Percentiles rank a stretch among this genome's conserved stretches.
Evolutionary conservation across 2,113 vertebrate species (phyloP).

Genomic region (Puffinus mauretanicus): DNA sequence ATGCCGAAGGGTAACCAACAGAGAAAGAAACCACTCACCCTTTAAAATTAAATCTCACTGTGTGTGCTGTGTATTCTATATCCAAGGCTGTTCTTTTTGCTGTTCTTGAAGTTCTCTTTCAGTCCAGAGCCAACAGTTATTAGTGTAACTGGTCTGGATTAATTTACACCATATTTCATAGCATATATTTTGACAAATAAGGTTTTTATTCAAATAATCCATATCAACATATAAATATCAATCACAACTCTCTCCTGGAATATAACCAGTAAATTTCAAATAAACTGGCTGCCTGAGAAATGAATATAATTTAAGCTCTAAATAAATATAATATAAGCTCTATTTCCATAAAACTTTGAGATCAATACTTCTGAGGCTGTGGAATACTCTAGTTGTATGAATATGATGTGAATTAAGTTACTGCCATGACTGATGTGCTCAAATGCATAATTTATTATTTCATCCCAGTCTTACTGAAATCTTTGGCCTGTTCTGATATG

Average conservation of each 20-base stretch:
- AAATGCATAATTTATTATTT: slow-evolving; percentile 14
- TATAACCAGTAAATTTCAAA: neutral
- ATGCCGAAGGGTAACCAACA: neutral
- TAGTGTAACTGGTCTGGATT: neutral
- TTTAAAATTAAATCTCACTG: neutral
- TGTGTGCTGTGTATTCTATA: neutral
- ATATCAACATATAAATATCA: neutral
- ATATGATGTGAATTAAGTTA: neutral
- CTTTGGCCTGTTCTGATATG: neutral
- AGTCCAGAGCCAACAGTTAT: neutral
- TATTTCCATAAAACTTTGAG: neutral
- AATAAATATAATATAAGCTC: neutral
- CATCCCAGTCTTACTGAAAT: neutral
- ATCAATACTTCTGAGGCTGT: neutral
- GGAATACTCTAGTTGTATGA: neutral
- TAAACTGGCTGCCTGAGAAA: neutral
- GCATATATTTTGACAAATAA: neutral
- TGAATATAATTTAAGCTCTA: slow-evolving; percentile 4
- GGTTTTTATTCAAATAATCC: neutral
- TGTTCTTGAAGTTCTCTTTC: neutral
- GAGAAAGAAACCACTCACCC: slow-evolving; percentile 8
- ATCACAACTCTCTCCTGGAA: neutral
- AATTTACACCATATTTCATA: neutral
- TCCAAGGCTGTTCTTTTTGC: neutral
- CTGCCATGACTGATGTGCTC: neutral